These are phyloP conservation scores for Siphamia tubifer DNA, from an alignment of 2,113 vertebrate genomes.

Conservation along the genomic window DNA sequence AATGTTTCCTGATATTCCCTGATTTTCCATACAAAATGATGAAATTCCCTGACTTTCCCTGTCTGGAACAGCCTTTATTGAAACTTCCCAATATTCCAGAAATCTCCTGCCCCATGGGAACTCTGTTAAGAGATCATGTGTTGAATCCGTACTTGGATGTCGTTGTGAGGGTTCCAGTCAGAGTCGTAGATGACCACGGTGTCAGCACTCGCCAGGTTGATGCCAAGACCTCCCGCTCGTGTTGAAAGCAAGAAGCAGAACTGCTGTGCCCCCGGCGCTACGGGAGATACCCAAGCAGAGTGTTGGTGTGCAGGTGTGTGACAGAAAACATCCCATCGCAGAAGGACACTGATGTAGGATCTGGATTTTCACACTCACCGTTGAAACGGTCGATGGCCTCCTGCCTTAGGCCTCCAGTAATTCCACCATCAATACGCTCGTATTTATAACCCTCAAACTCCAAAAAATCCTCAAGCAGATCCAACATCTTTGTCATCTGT, in stretches of 20 bases:
- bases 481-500: conserved; percentile 99
- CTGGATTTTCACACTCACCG: conserved; percentile 75
- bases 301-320: conserved; percentile 1
- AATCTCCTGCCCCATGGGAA: no score
- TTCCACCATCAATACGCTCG: conserved; percentile 93
- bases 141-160: conserved; percentile 89
- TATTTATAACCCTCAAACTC: conserved; percentile 98
- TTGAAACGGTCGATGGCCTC: conserved; percentile 98
- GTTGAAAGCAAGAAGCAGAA: conserved; percentile 99
- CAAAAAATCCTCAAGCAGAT: conserved; percentile 95
- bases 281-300: conserved; percentile 6
- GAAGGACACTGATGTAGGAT: not conserved
- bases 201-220: conserved; percentile 96
- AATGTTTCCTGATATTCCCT: no score
- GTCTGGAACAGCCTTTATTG: no score
- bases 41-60: no score
- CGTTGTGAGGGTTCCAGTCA: conserved; percentile 99
- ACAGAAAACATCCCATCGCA: not conserved
- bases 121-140: no score
- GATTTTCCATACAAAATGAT: no score
- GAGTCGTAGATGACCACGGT: conserved; percentile 98
- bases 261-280: conserved; percentile 97
- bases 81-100: no score
- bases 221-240: conserved; percentile 94
- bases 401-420: conserved; percentile 93